Percentiles rank a stretch among this genome's conserved stretches.
Conservation (phyloP, 2,888 invertebrate species). For the Trachelus stipa region DNA sequence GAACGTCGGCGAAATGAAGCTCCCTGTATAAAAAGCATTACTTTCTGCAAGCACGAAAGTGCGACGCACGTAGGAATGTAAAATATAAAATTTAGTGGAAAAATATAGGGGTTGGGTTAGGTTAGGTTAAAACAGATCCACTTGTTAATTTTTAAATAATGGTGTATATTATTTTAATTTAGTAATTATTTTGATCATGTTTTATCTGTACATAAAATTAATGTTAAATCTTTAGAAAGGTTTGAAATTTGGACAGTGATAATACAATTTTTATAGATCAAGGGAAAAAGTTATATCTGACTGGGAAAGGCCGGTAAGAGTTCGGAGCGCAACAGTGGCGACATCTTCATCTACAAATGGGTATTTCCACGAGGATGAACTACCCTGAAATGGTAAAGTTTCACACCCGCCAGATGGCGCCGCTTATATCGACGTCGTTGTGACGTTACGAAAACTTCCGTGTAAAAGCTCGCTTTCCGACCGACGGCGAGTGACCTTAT, state of each 20-base stretch:
- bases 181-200: no score
- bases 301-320: not conserved
- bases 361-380: conserved; percentile 29
- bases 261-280: no score
- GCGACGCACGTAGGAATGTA: conserved; percentile 20
- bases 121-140: not conserved
- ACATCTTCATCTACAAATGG: conserved; percentile 34
- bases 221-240: no score
- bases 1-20: conserved; percentile 53
- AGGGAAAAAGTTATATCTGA: not conserved
- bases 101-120: not conserved
- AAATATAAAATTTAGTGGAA: not conserved
- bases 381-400: conserved; percentile 33
- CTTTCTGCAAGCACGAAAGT: conserved; percentile 49
- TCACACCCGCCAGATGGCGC: conserved; percentile 38
- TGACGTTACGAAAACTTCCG: conserved; percentile 7
- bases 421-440: conserved; percentile 25
- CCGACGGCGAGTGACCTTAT: conserved; percentile 36
- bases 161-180: not conserved
- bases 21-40: conserved; percentile 48
- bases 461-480: conserved; percentile 13
- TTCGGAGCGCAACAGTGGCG: conserved; percentile 23
- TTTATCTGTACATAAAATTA: no score
- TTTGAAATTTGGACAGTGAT: no score
- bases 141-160: not conserved